Conservation (phyloP, 2,888 invertebrate genomes). For the Eledone cirrhosa region DNA sequence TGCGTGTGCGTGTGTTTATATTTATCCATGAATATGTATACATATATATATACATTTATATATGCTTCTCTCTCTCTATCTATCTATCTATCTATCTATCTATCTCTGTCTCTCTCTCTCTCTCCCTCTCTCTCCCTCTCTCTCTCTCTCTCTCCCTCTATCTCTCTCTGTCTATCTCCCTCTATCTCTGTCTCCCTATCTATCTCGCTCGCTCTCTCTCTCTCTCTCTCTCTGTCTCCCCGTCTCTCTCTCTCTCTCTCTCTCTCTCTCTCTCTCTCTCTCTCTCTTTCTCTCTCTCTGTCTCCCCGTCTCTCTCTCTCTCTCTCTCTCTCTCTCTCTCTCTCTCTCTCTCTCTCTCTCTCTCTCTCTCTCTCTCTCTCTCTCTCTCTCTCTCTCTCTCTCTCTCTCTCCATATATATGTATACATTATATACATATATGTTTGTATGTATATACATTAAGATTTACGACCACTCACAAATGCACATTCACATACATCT, state of each 20-base stretch:
- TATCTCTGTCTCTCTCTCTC: too few relatives aligned
- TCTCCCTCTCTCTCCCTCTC: not conserved
- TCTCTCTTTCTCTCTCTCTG: not conserved
- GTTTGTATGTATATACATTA: too few relatives aligned
- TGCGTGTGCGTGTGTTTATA: too few relatives aligned
- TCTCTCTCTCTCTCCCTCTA: not conserved
- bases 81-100: not conserved
- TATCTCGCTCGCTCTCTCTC: not conserved
- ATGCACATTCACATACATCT: too few relatives aligned
- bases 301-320: not conserved
- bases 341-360: not conserved
- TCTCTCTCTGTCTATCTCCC: not conserved
- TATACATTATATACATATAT: too few relatives aligned
- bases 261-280: not conserved
- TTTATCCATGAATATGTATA: too few relatives aligned
- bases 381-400: not conserved
- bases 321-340: not conserved
- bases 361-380: not conserved
- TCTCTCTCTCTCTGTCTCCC: not conserved
- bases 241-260: not conserved
- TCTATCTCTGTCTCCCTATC: too few relatives aligned
- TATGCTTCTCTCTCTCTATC: too few relatives aligned
- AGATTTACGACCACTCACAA: too few relatives aligned
- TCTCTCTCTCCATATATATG: too few relatives aligned
- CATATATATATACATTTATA: too few relatives aligned